Evolutionary conservation across 1,140 invertebrate species (phyloP).

Genomic region (Augochlora pura): DNA sequence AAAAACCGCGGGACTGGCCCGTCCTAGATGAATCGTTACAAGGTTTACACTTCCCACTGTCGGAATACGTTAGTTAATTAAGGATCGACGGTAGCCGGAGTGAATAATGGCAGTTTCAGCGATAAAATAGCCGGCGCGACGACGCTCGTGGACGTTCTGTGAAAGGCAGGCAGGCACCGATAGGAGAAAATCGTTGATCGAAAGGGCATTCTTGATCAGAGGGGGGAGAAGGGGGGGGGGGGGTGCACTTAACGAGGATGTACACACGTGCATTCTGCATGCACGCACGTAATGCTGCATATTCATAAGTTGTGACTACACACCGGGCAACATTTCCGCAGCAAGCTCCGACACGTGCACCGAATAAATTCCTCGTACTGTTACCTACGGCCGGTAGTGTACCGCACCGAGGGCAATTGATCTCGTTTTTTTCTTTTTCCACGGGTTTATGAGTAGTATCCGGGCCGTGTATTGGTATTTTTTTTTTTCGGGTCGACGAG

Average conservation of each 20-base stretch:
- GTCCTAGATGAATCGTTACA: too few relatives aligned
- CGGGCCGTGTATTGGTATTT: neutral
- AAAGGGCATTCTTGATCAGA: conserved; percentile 34
- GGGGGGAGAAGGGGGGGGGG: conserved; percentile 4
- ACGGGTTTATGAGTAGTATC: neutral
- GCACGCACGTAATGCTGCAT: conserved; percentile 48
- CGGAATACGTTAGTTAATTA: too few relatives aligned
- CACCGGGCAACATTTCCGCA: conserved; percentile 50
- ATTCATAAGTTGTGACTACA: conserved; percentile 56
- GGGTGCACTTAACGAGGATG: conserved; percentile 30
- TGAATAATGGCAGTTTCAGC: too few relatives aligned
- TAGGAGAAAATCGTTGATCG: conserved; percentile 28
- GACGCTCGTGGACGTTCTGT: conserved; percentile 8
- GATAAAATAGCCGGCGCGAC: too few relatives aligned
- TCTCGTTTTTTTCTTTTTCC: neutral
- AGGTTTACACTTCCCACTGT: too few relatives aligned
- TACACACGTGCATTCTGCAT: conserved; percentile 29
- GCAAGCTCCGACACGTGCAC: conserved; percentile 49
- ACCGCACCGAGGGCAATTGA: conserved; percentile 19
- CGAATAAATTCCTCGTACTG: conserved; percentile 56
- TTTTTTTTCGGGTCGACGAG: neutral
- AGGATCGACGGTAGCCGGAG: too few relatives aligned
- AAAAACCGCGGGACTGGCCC: too few relatives aligned
- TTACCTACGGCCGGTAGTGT: conserved; percentile 6
- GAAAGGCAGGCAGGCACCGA: conserved; percentile 5